Conservation (phyloP, 2,888 invertebrate species). For the Mythimna lalbum region DNA sequence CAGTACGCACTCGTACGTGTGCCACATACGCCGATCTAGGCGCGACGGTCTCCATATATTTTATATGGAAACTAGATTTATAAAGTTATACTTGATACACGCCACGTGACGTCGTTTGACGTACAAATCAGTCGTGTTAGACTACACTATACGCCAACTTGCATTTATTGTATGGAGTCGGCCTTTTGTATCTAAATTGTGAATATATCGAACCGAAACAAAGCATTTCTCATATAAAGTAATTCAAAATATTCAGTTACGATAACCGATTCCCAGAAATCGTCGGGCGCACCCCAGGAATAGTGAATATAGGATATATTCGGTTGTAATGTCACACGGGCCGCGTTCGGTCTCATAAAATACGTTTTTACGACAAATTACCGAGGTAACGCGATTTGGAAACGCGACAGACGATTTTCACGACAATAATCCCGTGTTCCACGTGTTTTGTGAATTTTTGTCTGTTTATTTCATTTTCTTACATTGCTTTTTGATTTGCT, state of each 20-base stretch:
- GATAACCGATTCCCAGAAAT: slow-evolving; percentile 24
- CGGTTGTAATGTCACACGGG: slow-evolving; percentile 63
- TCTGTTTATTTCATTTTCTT: slow-evolving; percentile 48
- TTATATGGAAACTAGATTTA: no score
- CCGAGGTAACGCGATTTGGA: slow-evolving; percentile 76
- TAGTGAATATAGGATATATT: slow-evolving; percentile 57
- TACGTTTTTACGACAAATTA: slow-evolving; percentile 79
- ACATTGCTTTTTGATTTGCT: slow-evolving; percentile 57
- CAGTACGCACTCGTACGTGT: no score
- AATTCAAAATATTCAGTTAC: slow-evolving; percentile 15
- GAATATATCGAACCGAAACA: neutral
- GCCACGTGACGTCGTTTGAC: no score
- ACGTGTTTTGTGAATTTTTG: slow-evolving; percentile 13
- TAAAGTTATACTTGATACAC: no score
- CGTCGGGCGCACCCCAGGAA: slow-evolving; percentile 13
- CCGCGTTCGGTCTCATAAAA: slow-evolving; percentile 69
- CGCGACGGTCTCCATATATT: no score
- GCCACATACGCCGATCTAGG: no score
- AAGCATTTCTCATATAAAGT: slow-evolving; percentile 1
- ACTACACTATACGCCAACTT: no score
- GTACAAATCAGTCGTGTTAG: no score
- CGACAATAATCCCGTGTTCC: slow-evolving; percentile 48
- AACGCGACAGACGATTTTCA: slow-evolving; percentile 62
- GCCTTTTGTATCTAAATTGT: neutral
- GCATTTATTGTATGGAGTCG: no score